A percentile compares a stretch with the other conserved stretches of the same genome.
These are phyloP conservation scores for Miltochrista miniata DNA, from an alignment of 2,888 invertebrate species.

Conservation along the genomic window DNA sequence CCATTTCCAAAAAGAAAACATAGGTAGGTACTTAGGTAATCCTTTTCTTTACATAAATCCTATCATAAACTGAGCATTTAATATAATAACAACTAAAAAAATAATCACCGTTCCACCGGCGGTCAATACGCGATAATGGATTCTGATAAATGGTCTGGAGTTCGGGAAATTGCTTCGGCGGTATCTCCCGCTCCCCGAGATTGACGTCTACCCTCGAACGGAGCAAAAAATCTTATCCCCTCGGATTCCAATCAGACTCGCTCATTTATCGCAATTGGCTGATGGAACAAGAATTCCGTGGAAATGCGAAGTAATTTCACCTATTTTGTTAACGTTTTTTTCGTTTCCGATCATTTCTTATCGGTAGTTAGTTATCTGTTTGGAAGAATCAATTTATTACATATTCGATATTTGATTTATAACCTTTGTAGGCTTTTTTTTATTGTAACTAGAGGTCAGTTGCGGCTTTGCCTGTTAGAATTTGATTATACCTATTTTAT, in stretches of 20 bases:
- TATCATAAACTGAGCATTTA: background rate
- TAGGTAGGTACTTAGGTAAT: too few relatives aligned
- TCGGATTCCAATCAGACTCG: constrained; percentile 69
- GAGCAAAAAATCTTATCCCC: constrained; percentile 62
- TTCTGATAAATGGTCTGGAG: constrained; percentile 56
- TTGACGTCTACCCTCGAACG: constrained; percentile 50
- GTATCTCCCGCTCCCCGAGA: constrained; percentile 48
- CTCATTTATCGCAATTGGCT: constrained; percentile 71
- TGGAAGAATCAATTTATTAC: constrained; percentile 4
- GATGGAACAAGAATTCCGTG: constrained; percentile 60
- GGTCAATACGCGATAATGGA: constrained; percentile 50
- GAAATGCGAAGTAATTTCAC: constrained; percentile 52
- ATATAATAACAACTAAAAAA: background rate
- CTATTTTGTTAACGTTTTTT: constrained; percentile 32
- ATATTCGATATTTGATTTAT: background rate
- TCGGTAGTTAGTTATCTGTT: constrained; percentile 6
- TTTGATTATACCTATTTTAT: too few relatives aligned
- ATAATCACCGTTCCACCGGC: constrained; percentile 22
- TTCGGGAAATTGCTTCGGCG: constrained; percentile 59
- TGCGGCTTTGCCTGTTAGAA: too few relatives aligned
- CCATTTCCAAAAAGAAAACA: too few relatives aligned
- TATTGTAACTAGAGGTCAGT: too few relatives aligned
- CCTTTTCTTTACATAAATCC: too few relatives aligned
- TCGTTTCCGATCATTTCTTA: constrained; percentile 9
- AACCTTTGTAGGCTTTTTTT: too few relatives aligned